Evolutionary conservation across 2,888 invertebrate species (phyloP).

Genomic region (Ormia ochracea): DNA sequence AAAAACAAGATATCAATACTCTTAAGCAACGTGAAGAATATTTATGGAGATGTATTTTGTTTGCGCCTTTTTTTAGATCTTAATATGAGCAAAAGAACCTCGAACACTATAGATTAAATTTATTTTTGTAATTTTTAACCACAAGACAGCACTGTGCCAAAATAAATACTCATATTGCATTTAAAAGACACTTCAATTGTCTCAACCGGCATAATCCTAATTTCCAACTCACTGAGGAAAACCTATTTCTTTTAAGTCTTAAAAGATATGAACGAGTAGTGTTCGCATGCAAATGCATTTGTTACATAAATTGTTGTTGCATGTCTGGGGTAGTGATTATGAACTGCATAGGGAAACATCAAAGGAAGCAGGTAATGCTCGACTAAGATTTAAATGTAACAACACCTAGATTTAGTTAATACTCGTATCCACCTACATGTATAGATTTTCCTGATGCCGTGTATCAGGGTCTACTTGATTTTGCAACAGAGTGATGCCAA

Average conservation of each 20-base stretch:
- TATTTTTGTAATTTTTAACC: no score
- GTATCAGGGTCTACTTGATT: background rate
- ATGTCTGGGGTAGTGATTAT: conserved; percentile 67
- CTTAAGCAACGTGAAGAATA: no score
- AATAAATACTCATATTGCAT: background rate
- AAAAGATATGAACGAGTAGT: no score
- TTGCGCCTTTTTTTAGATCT: no score
- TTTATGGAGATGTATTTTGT: no score
- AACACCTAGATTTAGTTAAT: background rate
- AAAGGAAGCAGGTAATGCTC: background rate
- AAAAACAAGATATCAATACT: no score
- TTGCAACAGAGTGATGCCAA: background rate
- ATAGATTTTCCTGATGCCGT: background rate
- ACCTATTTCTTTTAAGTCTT: conserved; percentile 17
- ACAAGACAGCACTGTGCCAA: conserved; percentile 25
- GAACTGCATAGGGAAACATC: conserved; percentile 57
- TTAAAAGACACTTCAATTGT: conserved; percentile 12
- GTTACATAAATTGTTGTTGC: background rate
- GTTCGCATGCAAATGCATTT: background rate
- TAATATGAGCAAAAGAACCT: no score
- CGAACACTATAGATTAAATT: no score
- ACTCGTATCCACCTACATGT: no score
- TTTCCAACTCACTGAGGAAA: conserved; percentile 36
- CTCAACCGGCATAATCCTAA: conserved; percentile 46
- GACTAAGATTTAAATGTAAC: conserved; percentile 26